Base-by-base conservation (phyloP, 2,113 vertebrate species). In the Physeter macrocephalus region DNA sequence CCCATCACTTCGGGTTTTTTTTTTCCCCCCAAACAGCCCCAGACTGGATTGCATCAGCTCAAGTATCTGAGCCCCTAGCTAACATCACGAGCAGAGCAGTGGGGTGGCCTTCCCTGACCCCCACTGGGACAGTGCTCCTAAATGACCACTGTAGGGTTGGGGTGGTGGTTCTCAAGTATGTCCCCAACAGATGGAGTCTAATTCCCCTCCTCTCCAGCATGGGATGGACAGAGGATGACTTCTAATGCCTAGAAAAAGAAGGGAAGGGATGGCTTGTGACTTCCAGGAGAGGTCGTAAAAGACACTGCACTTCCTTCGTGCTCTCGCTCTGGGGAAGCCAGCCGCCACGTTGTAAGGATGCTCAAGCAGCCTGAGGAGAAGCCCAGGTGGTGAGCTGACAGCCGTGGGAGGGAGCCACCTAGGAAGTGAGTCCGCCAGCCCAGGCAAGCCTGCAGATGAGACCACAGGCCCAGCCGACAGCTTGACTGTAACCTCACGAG, bases 181-280 rank as follows among this genome's bases (percentile, higher is more conserved):
- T 36, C 64, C 34, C 46, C 2, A 8, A 27, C 5, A 20, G 29
- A 17, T 6, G 36, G 17, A 34, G 41, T 23, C 57, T 20, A 20
- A 67, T 5, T 8, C 43, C 15, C 43, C 15, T 36, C 57, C 83
- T 67, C 39, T 29, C 25, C 31, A 12, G 49, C 4, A 34, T 18
- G 69, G 71, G 18, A 18, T 5, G 62, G n/a, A 10, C 27, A 25
- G 1, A n/a, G 49, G 15, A 20, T 13, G 17, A 21, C 27, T 62
- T 52, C 29, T 17, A 62, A 39, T 0, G 1, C 54, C 43, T 6
- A n/a, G 54, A 25, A 1, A 2, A 41, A 72, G 66, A 59, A 59
- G 2, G 18, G 67, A 49, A 20, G 14, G 34, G 83, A 12, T 4
- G 36, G 41, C 1, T 2, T 39, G 54, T 13, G 54, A 39, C 57